Percentiles rank a stretch among this genome's conserved stretches.
These are phyloP conservation scores for Macrostomum lignano DNA, from an alignment of 1,140 invertebrate genomes.

Conservation along the genomic window DNA sequence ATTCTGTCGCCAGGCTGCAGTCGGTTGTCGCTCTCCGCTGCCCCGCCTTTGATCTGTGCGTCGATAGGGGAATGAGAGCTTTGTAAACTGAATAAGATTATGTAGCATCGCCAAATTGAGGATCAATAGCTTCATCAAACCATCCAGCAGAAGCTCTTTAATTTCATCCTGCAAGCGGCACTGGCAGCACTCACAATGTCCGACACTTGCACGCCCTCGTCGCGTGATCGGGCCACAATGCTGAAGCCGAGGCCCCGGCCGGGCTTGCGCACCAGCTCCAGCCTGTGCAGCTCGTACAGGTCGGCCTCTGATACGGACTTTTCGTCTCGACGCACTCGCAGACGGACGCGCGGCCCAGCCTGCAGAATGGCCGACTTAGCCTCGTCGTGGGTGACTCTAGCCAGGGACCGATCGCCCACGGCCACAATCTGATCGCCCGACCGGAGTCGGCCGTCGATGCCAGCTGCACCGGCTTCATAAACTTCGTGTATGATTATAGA, in stretches of 20 bases:
- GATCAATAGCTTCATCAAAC: no score
- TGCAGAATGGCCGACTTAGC: conserved; percentile 23
- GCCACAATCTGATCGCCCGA: conserved; percentile 73
- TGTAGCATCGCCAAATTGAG: no score
- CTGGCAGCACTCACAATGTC: conserved; percentile 61
- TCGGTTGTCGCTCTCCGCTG: no score
- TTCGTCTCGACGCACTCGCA: conserved; percentile 54
- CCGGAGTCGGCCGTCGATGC: conserved; percentile 56
- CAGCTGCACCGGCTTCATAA: conserved; percentile 56
- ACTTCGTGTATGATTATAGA: conserved; percentile 66
- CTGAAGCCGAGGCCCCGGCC: conserved; percentile 69
- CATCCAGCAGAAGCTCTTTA: no score
- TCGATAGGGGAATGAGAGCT: no score
- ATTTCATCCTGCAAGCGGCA: no score
- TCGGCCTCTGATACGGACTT: conserved; percentile 33
- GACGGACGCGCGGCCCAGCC: conserved; percentile 40
- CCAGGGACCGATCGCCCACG: conserved; percentile 25
- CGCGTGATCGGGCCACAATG: conserved; percentile 53
- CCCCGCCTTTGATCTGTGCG: no score
- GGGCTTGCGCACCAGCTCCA: conserved; percentile 63
- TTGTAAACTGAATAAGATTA: no score
- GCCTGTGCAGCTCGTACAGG: conserved; percentile 48
- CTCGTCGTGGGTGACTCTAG: neutral
- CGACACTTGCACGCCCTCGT: conserved; percentile 63
- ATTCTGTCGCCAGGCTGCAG: no score